phyloP scores from a whole-genome alignment of 2,113 vertebrate genomes.

The Phylloscopus trochilus region DNA sequence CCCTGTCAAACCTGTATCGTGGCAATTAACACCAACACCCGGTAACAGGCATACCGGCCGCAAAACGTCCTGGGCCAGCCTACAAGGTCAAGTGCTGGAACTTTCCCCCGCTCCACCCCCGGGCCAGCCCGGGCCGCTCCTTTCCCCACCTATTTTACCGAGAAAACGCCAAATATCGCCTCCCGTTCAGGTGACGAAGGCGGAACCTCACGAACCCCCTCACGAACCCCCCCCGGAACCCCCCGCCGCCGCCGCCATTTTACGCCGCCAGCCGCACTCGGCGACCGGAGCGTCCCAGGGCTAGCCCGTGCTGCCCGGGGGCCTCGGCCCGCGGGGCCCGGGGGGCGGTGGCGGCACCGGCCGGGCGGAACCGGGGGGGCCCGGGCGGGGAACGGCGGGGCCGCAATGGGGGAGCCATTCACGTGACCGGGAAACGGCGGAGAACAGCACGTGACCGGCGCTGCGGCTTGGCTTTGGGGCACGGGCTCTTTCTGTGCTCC shows the following conservation, averaged over 20 bases:
- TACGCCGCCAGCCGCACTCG: rapidly evolving
- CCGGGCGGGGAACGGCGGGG: not conserved
- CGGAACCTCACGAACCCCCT: not conserved
- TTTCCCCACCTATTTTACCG: no score
- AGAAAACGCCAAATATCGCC: no score
- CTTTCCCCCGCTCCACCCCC: not conserved
- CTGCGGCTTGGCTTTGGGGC: not conserved
- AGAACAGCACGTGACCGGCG: not conserved
- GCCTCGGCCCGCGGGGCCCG: not conserved
- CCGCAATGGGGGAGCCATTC: not conserved
- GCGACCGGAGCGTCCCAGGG: rapidly evolving
- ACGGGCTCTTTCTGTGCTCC: rapidly evolving
- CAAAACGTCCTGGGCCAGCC: rapidly evolving
- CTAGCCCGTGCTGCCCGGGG: rapidly evolving
- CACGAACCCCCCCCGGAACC: no score
- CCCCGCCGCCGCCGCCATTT: not conserved
- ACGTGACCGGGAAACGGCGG: no score
- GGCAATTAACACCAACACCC: rapidly evolving
- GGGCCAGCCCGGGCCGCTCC: no score
- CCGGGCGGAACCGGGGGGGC: no score
- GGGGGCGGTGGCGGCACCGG: no score
- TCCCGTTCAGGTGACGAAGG: not conserved
- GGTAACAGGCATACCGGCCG: rapidly evolving
- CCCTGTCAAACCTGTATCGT: not conserved
- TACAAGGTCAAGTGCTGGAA: not conserved